Evolutionary conservation across 2,888 invertebrate genomes (phyloP), one percentile per base, ranked within the genome.

Genomic region (Cryptophagus acutangulus): DNA sequence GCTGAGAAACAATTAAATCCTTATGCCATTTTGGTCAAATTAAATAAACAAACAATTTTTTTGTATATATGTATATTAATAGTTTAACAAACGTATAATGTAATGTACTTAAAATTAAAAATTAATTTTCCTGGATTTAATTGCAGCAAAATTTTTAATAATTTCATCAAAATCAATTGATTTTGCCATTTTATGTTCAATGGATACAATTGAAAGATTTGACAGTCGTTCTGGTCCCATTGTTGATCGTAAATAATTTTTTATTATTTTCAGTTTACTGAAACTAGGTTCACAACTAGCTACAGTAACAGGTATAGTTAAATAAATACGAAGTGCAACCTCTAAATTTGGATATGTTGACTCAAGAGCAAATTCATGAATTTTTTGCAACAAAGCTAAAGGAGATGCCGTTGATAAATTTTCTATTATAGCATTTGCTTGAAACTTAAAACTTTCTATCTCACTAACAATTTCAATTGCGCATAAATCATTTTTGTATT

Each of bases 381-480:
- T 20, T 20, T 20, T 20, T 20, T 20, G 24, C 24, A 20, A 20
- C 6, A 20, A 8, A 8, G 6, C 6, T 8, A 20, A 20, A 20
- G 24, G 6, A 14, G n/a, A 4, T 13, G 9, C 14, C 17, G 5
- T 8, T 13, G n/a, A n/a, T 35, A 24, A 20, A 35, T 20, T 6
- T 35, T 35, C 17, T 6, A 20, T 8, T 8, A 20, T 6, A 8
- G 6, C 24, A 4, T 4, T 9, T n/a, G 17, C 35, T 35, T 35
- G 35, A 35, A 8, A 35, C 12, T 20, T 17, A 24, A 35, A 35
- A 17, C 35, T 35, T 24, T 35, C 20, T 20, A 17, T 35, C 20
- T 35, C 35, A 35, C n/a, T 20, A 12, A 35, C 35, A 35, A 35
- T 20, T 35, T 35, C 35, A 20, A 24, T 10, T 20, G 20, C 20